phyloP scores from a whole-genome alignment of 2,113 vertebrate genomes.

The Elaphurus davidianus region DNA sequence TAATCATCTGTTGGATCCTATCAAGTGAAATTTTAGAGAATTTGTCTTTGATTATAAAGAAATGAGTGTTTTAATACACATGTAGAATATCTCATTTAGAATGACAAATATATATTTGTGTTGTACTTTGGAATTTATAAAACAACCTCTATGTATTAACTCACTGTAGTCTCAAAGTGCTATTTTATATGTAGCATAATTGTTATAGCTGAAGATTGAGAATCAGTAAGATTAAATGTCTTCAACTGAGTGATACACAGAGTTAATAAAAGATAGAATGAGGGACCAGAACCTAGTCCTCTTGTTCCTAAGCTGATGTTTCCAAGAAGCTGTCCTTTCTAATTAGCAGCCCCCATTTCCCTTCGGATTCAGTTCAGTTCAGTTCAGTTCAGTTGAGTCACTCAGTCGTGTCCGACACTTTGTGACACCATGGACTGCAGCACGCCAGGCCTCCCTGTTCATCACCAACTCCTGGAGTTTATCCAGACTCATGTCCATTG shows the following conservation, averaged over 20 bases:
- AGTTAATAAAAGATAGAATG: neutral
- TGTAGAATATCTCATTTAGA: neutral
- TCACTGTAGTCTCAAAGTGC: neutral
- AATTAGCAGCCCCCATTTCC: neutral
- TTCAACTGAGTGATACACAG: neutral
- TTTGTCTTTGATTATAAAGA: neutral
- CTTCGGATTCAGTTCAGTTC: neutral
- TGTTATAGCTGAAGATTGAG: neutral
- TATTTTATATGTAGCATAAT: neutral
- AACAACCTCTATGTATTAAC: neutral
- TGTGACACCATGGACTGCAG: neutral
- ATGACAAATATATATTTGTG: neutral
- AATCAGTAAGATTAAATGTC: neutral
- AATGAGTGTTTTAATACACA: neutral
- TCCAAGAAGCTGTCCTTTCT: neutral
- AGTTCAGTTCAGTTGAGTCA: neutral
- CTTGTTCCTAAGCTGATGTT: neutral
- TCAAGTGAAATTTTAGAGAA: neutral
- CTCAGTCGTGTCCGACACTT: neutral
- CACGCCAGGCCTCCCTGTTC: neutral
- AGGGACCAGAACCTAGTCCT: neutral
- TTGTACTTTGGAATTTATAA: neutral
- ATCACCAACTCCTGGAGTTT: neutral
- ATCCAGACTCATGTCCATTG: neutral
- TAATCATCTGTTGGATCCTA: neutral